A percentile compares a stretch with the other conserved stretches of the same genome.
phyloP scores from a whole-genome alignment of 2,797 vertebrate species.

The Arrhamphus sclerolepis region DNA sequence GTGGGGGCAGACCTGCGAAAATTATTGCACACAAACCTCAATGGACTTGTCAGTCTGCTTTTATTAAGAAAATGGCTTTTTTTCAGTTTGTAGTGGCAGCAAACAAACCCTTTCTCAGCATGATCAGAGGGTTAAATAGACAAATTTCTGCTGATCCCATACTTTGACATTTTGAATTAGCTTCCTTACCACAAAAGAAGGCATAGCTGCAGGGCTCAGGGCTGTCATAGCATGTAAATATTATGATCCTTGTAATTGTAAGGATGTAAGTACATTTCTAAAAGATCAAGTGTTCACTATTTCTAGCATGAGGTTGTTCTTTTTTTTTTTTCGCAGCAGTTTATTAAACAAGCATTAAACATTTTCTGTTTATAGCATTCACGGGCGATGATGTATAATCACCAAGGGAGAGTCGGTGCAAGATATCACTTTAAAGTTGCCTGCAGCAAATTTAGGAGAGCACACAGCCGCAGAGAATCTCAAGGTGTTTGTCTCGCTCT shows the following conservation, averaged over 20 bases:
- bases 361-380: constrained; percentile 65
- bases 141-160: constrained; percentile 46
- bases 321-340: constrained; percentile 42
- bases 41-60: constrained; percentile 35
- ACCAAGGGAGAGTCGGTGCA: constrained; percentile 61
- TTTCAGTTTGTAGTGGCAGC: constrained; percentile 8
- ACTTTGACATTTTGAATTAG: constrained; percentile 33
- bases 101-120: constrained; percentile 37
- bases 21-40: constrained; percentile 44
- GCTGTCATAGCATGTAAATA: constrained; percentile 64
- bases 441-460: constrained; percentile 70
- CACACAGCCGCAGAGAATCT: constrained; percentile 76
- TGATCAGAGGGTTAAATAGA: constrained; percentile 40
- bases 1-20: constrained; percentile 27
- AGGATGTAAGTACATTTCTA: constrained; percentile 38
- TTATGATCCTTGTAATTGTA: constrained; percentile 50
- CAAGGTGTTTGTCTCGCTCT: constrained; percentile 78
- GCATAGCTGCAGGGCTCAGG: not conserved
- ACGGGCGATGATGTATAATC: constrained; percentile 69
- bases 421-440: constrained; percentile 76
- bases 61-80: constrained; percentile 26
- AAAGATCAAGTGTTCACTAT: constrained; percentile 55
- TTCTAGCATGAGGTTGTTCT: constrained; percentile 17
- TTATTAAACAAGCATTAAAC: constrained; percentile 72
- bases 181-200: constrained; percentile 35